Conservation (phyloP, 2,113 vertebrate species). For the Azemiops feae region DNA sequence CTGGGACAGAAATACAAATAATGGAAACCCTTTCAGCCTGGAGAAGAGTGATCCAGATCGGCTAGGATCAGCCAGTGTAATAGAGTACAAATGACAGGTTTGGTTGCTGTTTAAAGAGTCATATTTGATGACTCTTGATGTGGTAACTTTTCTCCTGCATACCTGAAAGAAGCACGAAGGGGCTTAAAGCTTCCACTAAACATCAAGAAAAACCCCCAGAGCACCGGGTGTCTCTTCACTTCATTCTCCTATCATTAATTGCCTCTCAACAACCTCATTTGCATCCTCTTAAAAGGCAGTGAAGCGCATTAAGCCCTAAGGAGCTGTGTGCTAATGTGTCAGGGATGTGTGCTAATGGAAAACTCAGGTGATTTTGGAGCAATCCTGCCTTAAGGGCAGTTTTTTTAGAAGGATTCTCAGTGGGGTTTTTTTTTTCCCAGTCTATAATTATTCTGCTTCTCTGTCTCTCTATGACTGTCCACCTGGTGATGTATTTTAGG, state of each 20-base stretch:
- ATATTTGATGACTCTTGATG: neutral
- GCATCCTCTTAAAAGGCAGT: constrained; percentile 12
- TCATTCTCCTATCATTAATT: constrained; percentile 6
- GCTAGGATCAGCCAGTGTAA: neutral
- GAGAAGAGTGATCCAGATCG: neutral
- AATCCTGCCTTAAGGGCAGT: constrained; percentile 28
- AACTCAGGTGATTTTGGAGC: constrained; percentile 4
- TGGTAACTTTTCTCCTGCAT: neutral
- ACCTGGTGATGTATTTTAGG: neutral
- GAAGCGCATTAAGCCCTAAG: constrained; percentile 17
- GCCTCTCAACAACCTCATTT: constrained; percentile 30
- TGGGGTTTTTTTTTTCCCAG: neutral
- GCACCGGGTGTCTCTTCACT: neutral
- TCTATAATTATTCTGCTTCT: neutral
- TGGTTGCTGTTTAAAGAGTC: neutral
- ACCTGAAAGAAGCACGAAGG: neutral
- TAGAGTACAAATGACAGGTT: neutral
- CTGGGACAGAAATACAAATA: neutral
- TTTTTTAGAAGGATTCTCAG: neutral
- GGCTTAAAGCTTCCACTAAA: constrained; percentile 24
- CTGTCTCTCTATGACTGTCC: neutral
- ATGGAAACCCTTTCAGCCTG: neutral
- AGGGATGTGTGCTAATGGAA: constrained; percentile 15
- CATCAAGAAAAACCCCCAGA: neutral
- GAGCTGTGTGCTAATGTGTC: constrained; percentile 19